Evolutionary conservation across 2,113 vertebrate species (phyloP), one percentile per base, ranked within the genome.

Genomic region (Corydoras sp.): DNA sequence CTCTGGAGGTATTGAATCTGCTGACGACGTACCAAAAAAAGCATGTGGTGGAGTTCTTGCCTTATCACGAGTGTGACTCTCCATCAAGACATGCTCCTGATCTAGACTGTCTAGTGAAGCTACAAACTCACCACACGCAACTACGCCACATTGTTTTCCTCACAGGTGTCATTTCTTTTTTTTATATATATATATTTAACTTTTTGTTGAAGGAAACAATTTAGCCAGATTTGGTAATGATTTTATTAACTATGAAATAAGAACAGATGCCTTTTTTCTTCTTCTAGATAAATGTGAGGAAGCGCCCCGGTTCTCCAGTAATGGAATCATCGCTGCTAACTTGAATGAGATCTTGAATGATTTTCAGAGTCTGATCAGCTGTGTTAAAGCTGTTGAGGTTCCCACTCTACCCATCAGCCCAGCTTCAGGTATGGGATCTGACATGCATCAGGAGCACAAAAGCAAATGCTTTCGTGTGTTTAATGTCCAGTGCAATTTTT

Each of bases 51-150:
- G 96, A 98, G 85, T 94, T 98, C 83, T 88, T 98, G 32, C 95
- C 95, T 0, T 98, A 98, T 79, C 96, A 98, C 8, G 90, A 92
- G 2, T 98, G 96, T 78, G 96, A 98, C 78, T 92, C 93, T 18
- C 92, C 91, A 59, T 92, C 88, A 15, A 90, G 92, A 62, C 95
- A 92, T 76, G 93, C 94, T 80, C 94, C 94, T 0, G 95, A 98
- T 77, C 83, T 98, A 56, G 94, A 97, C 0, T 98, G 96, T 78
- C 88, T 98, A 1, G 91, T 97, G 68, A 93, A 90, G 82, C 92
- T 98, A 69, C 96, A 98, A 85, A 90, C 92, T 74, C 93, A 97
- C 77, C 92, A 96, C 83, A 92, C 95, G 12, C 94, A 95, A 5
- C 95, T 94, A 50, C 89, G 96, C 65, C 96, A 97, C 4, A 79